Evolutionary conservation across 1,140 invertebrate species (phyloP).

Genomic region (Lordiphosa clarofinis): DNA sequence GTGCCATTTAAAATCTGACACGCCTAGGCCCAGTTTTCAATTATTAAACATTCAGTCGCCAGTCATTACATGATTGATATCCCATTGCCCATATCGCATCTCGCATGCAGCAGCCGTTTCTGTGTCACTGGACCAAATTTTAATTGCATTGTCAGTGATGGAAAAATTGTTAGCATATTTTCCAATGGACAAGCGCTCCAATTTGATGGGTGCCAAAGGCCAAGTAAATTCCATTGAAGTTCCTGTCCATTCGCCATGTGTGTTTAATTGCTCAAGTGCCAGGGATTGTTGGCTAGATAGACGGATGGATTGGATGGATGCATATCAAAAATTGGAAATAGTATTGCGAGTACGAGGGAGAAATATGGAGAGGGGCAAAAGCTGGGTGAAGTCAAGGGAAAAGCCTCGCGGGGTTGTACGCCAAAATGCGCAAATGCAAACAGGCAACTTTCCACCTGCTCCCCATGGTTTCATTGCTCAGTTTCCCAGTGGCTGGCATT

Average conservation of each 20-base stretch:
- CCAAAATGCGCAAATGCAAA: slow-evolving; percentile 26
- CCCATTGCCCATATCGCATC: slow-evolving; percentile 1
- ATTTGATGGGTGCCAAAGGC: slow-evolving; percentile 29
- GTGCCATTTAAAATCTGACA: background rate
- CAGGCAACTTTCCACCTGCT: slow-evolving; percentile 1
- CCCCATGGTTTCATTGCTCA: too few species aligned
- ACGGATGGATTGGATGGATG: slow-evolving; percentile 3
- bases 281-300: slow-evolving; percentile 15
- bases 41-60: slow-evolving; percentile 46
- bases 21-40: slow-evolving; percentile 1
- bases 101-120: background rate
- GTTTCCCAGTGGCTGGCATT: background rate
- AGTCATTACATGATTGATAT: slow-evolving; percentile 59
- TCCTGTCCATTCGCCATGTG: background rate
- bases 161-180: slow-evolving; percentile 36
- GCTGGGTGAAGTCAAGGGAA: background rate
- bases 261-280: slow-evolving; percentile 49
- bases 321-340: too few species aligned
- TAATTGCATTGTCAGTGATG: slow-evolving; percentile 46
- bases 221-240: slow-evolving; percentile 20
- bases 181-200: slow-evolving; percentile 24
- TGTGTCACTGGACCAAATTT: slow-evolving; percentile 18
- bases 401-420: slow-evolving; percentile 1
- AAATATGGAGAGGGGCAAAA: too few species aligned
- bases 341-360: too few species aligned